These are phyloP conservation scores for Autographa pulchrina DNA, from an alignment of 2,888 invertebrate genomes.

Conservation along the genomic window DNA sequence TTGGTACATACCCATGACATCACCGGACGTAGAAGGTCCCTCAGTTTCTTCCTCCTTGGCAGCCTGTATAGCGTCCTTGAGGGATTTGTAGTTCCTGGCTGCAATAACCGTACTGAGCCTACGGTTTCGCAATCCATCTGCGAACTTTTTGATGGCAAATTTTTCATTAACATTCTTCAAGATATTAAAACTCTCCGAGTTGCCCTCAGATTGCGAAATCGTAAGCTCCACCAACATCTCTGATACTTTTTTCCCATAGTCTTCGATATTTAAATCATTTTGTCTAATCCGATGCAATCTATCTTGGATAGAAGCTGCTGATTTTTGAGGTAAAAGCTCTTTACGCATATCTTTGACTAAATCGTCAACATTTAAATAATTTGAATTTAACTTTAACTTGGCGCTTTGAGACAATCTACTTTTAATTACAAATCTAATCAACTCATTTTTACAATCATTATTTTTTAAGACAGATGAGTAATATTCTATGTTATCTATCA, in stretches of 20 bases:
- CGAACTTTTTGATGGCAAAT: not conserved
- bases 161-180: slow-evolving; percentile 7
- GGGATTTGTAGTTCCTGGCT: slow-evolving; percentile 5
- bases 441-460: slow-evolving; percentile 1
- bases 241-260: slow-evolving; percentile 11
- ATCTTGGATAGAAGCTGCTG: slow-evolving; percentile 2
- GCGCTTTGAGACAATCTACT: slow-evolving; percentile 8
- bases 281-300: slow-evolving; percentile 7
- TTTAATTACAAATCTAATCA: slow-evolving; percentile 10
- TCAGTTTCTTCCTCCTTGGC: slow-evolving; percentile 5
- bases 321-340: slow-evolving; percentile 11
- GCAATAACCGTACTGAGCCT: slow-evolving; percentile 2
- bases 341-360: slow-evolving; percentile 8
- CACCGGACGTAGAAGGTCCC: not conserved
- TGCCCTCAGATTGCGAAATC: slow-evolving; percentile 7
- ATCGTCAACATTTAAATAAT: slow-evolving; percentile 5
- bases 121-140: slow-evolving; percentile 12
- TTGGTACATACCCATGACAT: slow-evolving; percentile 5
- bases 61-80: slow-evolving; percentile 12
- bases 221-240: slow-evolving; percentile 9
- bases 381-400: slow-evolving; percentile 7
- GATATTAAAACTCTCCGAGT: not conserved
- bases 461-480: not conserved
- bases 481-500: slow-evolving; percentile 17
- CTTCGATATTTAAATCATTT: slow-evolving; percentile 12